Evolutionary conservation across 2,888 invertebrate species (phyloP).

Genomic region (Drosophila vallismaia): DNA sequence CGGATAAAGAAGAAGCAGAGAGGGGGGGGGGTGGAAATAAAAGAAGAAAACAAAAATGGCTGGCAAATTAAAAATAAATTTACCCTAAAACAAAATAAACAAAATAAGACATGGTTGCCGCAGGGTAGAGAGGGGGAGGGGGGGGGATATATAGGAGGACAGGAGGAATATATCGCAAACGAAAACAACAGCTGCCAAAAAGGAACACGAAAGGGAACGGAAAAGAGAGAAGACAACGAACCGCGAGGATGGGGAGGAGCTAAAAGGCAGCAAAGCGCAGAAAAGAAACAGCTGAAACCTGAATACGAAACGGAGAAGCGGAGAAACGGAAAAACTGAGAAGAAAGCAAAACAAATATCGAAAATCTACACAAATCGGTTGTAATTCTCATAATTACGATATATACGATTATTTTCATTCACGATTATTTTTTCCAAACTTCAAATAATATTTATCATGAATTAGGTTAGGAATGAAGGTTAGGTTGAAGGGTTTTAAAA

Average conservation of each 20-base stretch:
- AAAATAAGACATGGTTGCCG: neutral
- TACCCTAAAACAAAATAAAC: conserved; percentile 12
- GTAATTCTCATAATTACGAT: neutral
- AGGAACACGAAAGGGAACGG: neutral
- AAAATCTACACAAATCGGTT: neutral
- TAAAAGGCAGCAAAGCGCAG: neutral
- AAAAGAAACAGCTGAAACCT: conserved; percentile 5
- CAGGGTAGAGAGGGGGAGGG: neutral
- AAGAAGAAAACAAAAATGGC: conserved; percentile 17
- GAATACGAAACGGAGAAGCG: neutral
- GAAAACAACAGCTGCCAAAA: conserved; percentile 17
- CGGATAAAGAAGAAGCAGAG: conserved; percentile 5
- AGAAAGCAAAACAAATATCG: neutral
- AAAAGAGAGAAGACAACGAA: neutral
- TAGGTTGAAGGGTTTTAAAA: too few relatives aligned
- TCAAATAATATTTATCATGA: too few relatives aligned
- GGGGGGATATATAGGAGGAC: too few relatives aligned
- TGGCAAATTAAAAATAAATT: conserved; percentile 27
- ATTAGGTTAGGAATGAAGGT: too few relatives aligned
- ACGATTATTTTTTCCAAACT: neutral
- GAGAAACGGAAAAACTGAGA: neutral
- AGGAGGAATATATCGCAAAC: conserved; percentile 1
- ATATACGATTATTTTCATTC: neutral
- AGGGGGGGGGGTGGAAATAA: neutral
- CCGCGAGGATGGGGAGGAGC: neutral